A percentile compares a stretch with the other conserved stretches of the same genome.
Evolutionary conservation across 2,797 vertebrate species (phyloP).

Genomic region (Sphaeramia orbicularis): DNA sequence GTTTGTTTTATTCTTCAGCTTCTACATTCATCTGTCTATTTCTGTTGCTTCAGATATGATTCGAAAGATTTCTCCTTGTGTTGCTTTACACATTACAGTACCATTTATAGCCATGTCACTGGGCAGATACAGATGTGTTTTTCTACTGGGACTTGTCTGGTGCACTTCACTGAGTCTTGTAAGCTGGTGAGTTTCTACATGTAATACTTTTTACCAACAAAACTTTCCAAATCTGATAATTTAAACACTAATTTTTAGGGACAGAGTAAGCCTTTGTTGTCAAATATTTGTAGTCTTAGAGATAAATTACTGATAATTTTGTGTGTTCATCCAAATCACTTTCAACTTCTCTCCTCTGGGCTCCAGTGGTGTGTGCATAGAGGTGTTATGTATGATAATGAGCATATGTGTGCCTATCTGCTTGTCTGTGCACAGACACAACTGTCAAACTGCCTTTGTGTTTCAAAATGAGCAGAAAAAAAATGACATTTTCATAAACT

Average conservation of each 20-base stretch:
- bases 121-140: constrained; percentile 38
- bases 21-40: constrained; percentile 8
- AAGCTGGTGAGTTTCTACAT: constrained; percentile 6
- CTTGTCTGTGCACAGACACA: constrained; percentile 7
- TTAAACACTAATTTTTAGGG: not conserved
- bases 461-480: constrained; percentile 4
- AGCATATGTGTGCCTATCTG: constrained; percentile 4
- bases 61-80: constrained; percentile 22
- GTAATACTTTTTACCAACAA: not conserved
- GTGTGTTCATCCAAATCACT: constrained; percentile 5
- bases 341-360: constrained; percentile 8
- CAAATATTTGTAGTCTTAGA: not conserved
- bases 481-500: not conserved
- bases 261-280: not conserved
- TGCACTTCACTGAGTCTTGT: constrained; percentile 1
- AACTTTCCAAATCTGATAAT: constrained; percentile 10
- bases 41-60: constrained; percentile 21
- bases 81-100: constrained; percentile 18
- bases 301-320: not conserved
- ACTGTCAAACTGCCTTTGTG: not conserved
- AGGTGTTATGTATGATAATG: constrained; percentile 33
- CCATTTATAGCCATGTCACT: constrained; percentile 43
- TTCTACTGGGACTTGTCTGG: constrained; percentile 17
- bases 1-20: not conserved
- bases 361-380: constrained; percentile 9